A percentile compares a stretch with the other conserved stretches of the same genome.
Evolutionary conservation across 2,888 invertebrate species (phyloP).

Genomic region (Acleris cristana): DNA sequence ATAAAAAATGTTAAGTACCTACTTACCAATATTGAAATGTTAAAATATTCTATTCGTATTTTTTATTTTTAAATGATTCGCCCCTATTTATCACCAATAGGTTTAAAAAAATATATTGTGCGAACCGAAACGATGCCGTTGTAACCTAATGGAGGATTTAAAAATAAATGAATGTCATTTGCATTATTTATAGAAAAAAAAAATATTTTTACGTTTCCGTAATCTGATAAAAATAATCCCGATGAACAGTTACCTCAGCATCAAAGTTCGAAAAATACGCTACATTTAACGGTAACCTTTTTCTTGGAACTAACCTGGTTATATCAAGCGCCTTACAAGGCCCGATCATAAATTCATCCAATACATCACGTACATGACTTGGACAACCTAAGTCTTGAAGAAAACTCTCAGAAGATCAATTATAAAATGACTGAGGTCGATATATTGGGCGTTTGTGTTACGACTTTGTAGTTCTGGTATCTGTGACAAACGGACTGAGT

Average conservation of each 20-base stretch:
- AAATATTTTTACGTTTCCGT: no score
- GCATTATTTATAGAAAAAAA: no score
- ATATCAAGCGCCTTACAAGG: constrained; percentile 57
- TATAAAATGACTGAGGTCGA: neutral
- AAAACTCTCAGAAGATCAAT: neutral
- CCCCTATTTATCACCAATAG: no score
- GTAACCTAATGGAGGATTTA: no score
- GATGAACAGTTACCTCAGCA: neutral
- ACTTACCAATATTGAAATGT: no score
- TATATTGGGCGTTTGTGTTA: constrained; percentile 7
- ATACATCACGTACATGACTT: constrained; percentile 4
- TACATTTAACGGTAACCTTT: constrained; percentile 33
- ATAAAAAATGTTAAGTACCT: no score
- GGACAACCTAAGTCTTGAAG: constrained; percentile 1
- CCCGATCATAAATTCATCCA: constrained; percentile 64
- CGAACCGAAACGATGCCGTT: no score
- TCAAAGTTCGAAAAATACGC: neutral
- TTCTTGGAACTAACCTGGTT: constrained; percentile 44
- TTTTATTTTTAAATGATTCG: no score
- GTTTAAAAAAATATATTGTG: no score
- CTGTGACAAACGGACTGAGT: constrained; percentile 58
- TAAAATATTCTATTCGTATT: no score
- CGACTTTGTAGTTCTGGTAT: neutral
- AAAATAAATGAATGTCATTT: no score
- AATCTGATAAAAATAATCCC: no score